phyloP scores from a whole-genome alignment of 2,797 vertebrate genomes.

The Trematomus bernacchii region DNA sequence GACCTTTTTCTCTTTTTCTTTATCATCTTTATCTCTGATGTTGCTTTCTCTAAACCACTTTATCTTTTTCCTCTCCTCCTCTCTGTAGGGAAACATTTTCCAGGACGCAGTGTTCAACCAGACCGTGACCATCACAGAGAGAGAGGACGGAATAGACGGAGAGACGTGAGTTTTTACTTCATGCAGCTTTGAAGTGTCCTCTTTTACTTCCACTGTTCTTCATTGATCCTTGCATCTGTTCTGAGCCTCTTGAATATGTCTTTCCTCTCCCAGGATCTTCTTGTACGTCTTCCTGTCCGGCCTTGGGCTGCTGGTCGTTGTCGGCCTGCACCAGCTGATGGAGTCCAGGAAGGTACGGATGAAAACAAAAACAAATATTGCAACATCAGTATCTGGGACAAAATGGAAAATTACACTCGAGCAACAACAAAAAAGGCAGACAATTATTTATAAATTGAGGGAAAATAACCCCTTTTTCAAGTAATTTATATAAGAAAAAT shows the following conservation, averaged over 20 bases:
- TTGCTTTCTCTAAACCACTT: too few species aligned
- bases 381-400: accelerated
- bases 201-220: too few species aligned
- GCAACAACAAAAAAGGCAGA: background rate
- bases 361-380: background rate
- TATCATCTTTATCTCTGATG: too few species aligned
- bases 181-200: background rate
- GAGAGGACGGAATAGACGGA: constrained; percentile 95
- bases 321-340: constrained; percentile 95
- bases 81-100: constrained; percentile 91
- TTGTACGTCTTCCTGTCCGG: constrained; percentile 98
- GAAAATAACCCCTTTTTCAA: background rate
- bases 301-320: constrained; percentile 91
- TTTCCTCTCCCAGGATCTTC: constrained; percentile 88
- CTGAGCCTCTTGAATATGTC: background rate
- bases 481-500: background rate
- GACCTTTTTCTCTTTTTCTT: too few species aligned
- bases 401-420: too few species aligned
- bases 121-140: constrained; percentile 96
- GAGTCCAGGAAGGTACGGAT: constrained; percentile 94
- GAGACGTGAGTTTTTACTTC: constrained; percentile 88
- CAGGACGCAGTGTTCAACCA: constrained; percentile 99
- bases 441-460: background rate
- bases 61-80: too few species aligned
- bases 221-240: background rate